Evolutionary conservation across 2,113 vertebrate species (phyloP).

Genomic region (Numida meleagris): DNA sequence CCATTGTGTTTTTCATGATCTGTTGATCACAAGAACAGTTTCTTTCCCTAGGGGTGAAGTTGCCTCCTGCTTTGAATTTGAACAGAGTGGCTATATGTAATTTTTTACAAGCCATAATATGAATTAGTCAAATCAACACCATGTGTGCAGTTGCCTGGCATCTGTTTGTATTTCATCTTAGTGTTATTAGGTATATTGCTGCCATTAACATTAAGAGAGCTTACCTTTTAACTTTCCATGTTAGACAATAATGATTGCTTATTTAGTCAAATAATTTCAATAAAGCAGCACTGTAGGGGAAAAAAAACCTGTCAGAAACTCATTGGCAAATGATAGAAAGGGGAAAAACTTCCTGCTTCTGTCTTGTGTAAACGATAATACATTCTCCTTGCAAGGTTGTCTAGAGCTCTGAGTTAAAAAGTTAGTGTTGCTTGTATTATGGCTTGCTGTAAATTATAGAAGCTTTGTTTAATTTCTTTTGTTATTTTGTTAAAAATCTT

Average conservation of each 20-base stretch:
- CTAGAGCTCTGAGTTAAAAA: background rate
- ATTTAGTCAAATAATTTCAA: background rate
- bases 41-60: background rate
- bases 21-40: background rate
- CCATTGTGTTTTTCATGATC: background rate
- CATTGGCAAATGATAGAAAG: background rate
- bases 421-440: background rate
- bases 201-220: background rate
- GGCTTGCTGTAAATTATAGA: background rate
- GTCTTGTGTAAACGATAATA: background rate
- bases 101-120: background rate
- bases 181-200: background rate
- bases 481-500: background rate
- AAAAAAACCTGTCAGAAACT: background rate
- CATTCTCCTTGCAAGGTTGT: background rate
- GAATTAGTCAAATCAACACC: background rate
- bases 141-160: background rate
- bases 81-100: background rate
- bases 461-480: background rate
- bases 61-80: background rate
- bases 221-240: background rate
- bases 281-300: background rate
- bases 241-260: background rate
- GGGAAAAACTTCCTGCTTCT: accelerated
- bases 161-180: background rate